Base-by-base conservation (phyloP, 2,888 invertebrate species). In the Lamellibrachia columna region DNA sequence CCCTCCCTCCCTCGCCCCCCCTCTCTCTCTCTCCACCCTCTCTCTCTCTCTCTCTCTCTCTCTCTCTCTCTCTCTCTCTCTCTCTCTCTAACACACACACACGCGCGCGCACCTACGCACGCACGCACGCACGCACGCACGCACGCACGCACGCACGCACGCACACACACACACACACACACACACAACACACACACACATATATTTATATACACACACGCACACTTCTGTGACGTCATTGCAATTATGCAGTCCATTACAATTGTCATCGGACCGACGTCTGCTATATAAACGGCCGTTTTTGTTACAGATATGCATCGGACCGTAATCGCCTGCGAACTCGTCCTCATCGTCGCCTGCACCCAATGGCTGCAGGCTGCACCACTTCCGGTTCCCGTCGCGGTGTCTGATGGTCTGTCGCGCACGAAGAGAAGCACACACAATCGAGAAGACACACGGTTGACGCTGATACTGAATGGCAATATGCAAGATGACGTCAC, bases 401-500 rank as follows among this genome's bases (percentile, higher is more conserved):
- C 75, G 22, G n/a, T 75, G 75, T 75, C 75, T 75, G 75, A 75
- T 75, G 75, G 75, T 75, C 75, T 22, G 22, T 75, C 75, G n/a
- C 75, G 75, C 15, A 15, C 75, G 22, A 75, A 22, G 75, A 75
- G 75, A 75, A 75, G 75, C 75, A 75, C 75, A 4, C 75, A 75
- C 6, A 6, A 11, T 75, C 75, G 75, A 75, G 75, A 75, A 75
- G 22, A 75, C 75, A 75, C 75, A 3, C 75, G 22, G 4, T 15
- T 75, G 75, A 75, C 75, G 4, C 75, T 75, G 75, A 75, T 75
- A 75, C 75, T 75, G 75, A 75, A 75, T 75, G 75, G 75, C 75
- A 75, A 75, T 75, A 75, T 75, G 75, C 22, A 75, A 11, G n/a
- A 75, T 75, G 75, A 75, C 75, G 75, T 75, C 75, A 75, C 75